Conservation (phyloP, 1,140 invertebrate species). For the Psix sp. region DNA sequence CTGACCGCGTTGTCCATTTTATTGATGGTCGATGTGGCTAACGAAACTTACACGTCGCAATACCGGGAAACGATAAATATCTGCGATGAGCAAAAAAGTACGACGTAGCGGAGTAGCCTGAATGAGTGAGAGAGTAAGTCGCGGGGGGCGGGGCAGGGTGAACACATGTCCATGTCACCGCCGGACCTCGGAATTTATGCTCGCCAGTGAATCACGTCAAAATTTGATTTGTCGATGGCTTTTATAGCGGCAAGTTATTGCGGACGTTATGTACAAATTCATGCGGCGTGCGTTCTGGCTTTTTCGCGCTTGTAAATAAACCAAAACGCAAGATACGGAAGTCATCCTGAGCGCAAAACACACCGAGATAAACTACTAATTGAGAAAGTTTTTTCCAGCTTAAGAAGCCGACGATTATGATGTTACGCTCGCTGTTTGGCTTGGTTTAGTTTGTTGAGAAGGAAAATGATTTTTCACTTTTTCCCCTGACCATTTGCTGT, state of each 20-base stretch:
- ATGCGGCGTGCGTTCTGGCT: conserved; percentile 51
- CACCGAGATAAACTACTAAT: conserved; percentile 49
- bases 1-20: conserved; percentile 58
- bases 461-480: too few relatives aligned
- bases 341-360: conserved; percentile 43
- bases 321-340: conserved; percentile 31
- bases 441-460: too few relatives aligned
- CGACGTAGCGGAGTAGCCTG: conserved; percentile 25
- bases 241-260: conserved; percentile 78
- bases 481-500: too few relatives aligned
- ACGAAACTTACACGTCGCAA: conserved; percentile 65
- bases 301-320: conserved; percentile 38
- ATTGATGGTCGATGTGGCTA: conserved; percentile 63
- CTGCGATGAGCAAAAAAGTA: conserved; percentile 40
- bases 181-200: conserved; percentile 74
- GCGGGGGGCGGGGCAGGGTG: conserved; percentile 49
- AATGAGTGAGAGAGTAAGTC: conserved; percentile 40
- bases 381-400: conserved; percentile 44
- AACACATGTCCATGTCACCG: conserved; percentile 76
- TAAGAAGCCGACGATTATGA: too few relatives aligned
- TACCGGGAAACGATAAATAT: conserved; percentile 70
- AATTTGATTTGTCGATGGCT: conserved; percentile 78
- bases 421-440: too few relatives aligned
- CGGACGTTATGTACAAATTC: conserved; percentile 75
- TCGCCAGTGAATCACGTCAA: conserved; percentile 77